Evolutionary conservation across 2,113 vertebrate genomes (phyloP).

Genomic region (Cottus gobio): DNA sequence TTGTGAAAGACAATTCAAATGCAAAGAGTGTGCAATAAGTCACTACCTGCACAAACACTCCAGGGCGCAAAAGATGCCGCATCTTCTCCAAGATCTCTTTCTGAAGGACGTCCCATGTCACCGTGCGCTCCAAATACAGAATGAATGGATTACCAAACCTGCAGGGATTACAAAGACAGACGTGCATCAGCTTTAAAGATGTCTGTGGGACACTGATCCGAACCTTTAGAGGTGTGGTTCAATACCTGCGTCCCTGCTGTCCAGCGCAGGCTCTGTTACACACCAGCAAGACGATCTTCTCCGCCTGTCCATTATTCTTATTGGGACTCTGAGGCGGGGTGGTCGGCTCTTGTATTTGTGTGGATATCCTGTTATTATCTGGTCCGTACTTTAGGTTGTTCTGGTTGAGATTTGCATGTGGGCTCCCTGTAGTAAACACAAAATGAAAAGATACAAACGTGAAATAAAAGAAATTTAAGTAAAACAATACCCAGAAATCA

Average conservation of each 20-base stretch:
- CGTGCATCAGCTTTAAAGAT: neutral
- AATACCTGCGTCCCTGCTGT: constrained; percentile 94
- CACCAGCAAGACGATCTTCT: constrained; percentile 94
- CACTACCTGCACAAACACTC: constrained; percentile 91
- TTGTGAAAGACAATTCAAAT: neutral
- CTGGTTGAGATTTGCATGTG: constrained; percentile 94
- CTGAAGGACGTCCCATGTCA: constrained; percentile 96
- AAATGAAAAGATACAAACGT: neutral
- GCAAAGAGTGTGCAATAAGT: neutral
- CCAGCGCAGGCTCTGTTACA: constrained; percentile 95
- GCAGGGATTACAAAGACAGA: constrained; percentile 8
- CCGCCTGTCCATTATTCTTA: constrained; percentile 80
- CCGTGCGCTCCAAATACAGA: constrained; percentile 92
- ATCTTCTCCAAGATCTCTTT: constrained; percentile 99
- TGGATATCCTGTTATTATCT: constrained; percentile 85
- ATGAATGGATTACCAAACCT: constrained; percentile 98
- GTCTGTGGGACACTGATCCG: neutral
- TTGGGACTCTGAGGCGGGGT: constrained; percentile 82
- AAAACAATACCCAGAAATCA: neutral
- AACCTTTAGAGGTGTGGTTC: neutral
- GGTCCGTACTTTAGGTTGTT: constrained; percentile 93
- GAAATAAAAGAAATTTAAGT: neutral
- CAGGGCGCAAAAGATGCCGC: constrained; percentile 92
- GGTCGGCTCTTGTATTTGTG: constrained; percentile 83
- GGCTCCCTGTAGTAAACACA: constrained; percentile 81